A percentile compares a stretch with the other conserved stretches of the same genome.
These are phyloP conservation scores for Lepus americanus DNA, from an alignment of 2,113 vertebrate genomes.

Conservation along the genomic window DNA sequence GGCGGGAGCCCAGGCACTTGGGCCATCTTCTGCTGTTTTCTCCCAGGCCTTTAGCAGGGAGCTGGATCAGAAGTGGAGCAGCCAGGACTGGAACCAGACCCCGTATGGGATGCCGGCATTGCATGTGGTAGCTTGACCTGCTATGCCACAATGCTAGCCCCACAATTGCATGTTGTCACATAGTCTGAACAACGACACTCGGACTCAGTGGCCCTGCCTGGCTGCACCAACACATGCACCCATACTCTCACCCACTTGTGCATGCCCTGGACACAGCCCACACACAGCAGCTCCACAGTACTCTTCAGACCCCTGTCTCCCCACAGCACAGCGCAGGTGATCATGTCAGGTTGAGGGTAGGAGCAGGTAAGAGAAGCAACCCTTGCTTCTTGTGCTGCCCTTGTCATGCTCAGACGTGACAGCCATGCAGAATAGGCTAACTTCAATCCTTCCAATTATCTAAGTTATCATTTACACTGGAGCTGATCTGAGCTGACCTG, in stretches of 20 bases:
- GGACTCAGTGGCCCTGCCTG: not conserved
- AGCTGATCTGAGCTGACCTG: constrained; percentile 13
- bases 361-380: not conserved
- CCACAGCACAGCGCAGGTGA: not conserved
- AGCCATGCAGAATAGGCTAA: not conserved
- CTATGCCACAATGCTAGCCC: no score
- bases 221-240: not conserved
- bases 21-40: no score
- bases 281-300: no score
- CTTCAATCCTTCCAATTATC: not conserved
- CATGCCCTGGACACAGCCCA: not conserved
- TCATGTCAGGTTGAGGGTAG: not conserved
- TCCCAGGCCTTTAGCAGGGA: no score
- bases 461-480: not conserved
- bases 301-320: not conserved
- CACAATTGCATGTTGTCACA: no score
- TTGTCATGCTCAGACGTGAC: not conserved
- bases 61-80: no score
- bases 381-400: not conserved
- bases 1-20: no score
- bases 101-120: no score
- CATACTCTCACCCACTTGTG: constrained; percentile 2
- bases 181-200: not conserved
- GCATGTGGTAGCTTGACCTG: no score
- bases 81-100: no score